Evolutionary conservation across 2,797 vertebrate species (phyloP), one percentile per base, ranked within the genome.

Genomic region (Melanotaenia parkinsoni): DNA sequence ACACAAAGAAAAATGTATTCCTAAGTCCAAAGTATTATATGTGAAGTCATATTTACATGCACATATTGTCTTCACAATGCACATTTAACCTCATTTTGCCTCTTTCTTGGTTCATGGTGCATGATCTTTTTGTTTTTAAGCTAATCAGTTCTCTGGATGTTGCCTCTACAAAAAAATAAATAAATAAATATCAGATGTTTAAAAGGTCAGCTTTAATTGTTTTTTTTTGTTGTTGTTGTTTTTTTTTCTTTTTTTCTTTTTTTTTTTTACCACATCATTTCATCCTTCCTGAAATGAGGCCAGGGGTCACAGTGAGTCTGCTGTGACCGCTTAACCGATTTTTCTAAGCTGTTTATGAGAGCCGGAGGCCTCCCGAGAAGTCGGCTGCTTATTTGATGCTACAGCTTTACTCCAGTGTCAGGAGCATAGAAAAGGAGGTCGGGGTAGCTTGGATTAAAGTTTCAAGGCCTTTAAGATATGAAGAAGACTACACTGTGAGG

Each of bases 131-230:
- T 32, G 10, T 81, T 70, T 79, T 81, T 75, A 35, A 66, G 37
- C 63, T 69, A 57, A 85, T 88, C 82, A 67, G 68, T 86, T 79
- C 74, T 82, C 71, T 84, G 58, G 72, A 73, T 64, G 32, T 35
- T 73, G 64, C 77, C 51, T 74, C 76, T 74, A 61, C 50, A 81
- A 76, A 87, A 77, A 76, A 80, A 74, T 1, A 6, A 18, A 40
- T 2, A 30, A 16, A 40, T 1, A 13, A 86, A 82, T 11, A 65
- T 76, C 65, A 84, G 64, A 81, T 57, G 61, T 61, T 54, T 69
- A 87, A 91, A 92, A 92, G 88, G 92, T 93, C 88, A 87, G 81
- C 80, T 91, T 91, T 91, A 91, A 92, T 93, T 88, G 70, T 82
- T 77, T 50, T 50, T 76, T 88, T 84, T 26, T 84, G 1, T 35